Evolutionary conservation across 2,113 vertebrate species (phyloP), one percentile per base, ranked within the genome.

Genomic region (Sylvia atricapilla): DNA sequence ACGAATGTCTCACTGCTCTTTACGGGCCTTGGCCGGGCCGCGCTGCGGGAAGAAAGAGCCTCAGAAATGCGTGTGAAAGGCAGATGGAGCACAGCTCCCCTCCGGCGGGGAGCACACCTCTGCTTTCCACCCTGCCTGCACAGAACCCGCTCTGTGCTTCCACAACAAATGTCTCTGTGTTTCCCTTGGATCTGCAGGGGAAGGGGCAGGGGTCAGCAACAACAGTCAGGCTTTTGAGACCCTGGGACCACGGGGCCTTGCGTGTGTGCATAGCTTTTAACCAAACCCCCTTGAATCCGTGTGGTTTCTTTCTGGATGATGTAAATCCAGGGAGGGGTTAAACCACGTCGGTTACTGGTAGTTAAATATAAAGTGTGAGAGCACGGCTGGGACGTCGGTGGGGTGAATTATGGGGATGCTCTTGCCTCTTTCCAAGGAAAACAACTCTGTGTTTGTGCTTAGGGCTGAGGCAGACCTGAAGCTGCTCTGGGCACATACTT

Each of bases 211-310:
- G 62, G 21, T 55, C 60, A 41, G 58, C 0, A 1, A 62, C 76
- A 74, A 68, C 90, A 95, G 52, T 24, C 44, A 15, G 82, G 68
- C 81, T 73, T 92, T 80, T 94, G 70, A 94, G 81, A 76, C 75
- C 39, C 56, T 58, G 77, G 6, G 44, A 46, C 81, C 5, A 1
- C 19, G 35, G 44, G 55, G 58, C 67, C 24, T 41, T 24, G 52
- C 11, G 1, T 22, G 28, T 3, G 4, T 78, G 64, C 2, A 1
- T 49, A 49, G 30, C 72, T 75, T 86, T 28, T 35, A 75, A 64
- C 47, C 56, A 56, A 89, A 89, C 28, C 35, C 41, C 0, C 0
- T 1, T 21, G 77, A 50, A 67, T 39, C 60, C 0, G 0, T 59
- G 27, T 46, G 68, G 35, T 55, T 94, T 89, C 59, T 25, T 63